Base-by-base conservation (phyloP, 37 sponge, comb jelly and placozoan species). In the Cliona cf. orientalis region DNA sequence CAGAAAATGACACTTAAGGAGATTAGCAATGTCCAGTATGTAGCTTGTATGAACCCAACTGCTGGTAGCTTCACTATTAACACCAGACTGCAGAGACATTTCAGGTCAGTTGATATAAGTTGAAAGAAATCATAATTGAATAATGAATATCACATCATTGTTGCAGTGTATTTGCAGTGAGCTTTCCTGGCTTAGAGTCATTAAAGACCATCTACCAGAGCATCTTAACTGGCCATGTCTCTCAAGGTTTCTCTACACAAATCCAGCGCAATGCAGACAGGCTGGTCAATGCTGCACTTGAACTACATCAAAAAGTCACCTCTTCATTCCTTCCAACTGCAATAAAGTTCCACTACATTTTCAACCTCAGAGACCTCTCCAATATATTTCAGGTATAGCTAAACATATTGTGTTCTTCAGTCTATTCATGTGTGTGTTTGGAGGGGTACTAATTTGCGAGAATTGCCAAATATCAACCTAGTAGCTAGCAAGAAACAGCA, bases 41-140 rank as follows among this genome's bases (percentile, higher is more conserved):
- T 95, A 49, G 91, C 99, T 66, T 93, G 94, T 59, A 98, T 98
- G 99, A 98, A 98, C 78, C 99, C 99, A 19, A 98, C 99, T 60
- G 94, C 99, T 77, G 99, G 99, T 26, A 91, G 91, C 80, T 98
- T 98, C 90, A 95, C 99, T 76, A 95, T 98, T 80, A 95, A 98
- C 86, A 59, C 99, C 0, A 78, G 99, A 44, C 94, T 98, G 34
- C 99, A 97, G 84, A 78, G 99, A 40, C 99, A 98, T 59, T 98
- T 98, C 84, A 87, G 72, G 72, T 71, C 12, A 42, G 5, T 35
- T n/a, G n/a, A n/a, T n/a, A n/a, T n/a, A n/a, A n/a, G n/a, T n/a
- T n/a, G n/a, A n/a, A n/a, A n/a, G n/a, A n/a, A n/a, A n/a, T n/a
- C n/a, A n/a, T n/a, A n/a, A n/a, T n/a, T n/a, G n/a, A n/a, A n/a